These are phyloP conservation scores for Athalia circularis DNA, from an alignment of 2,888 invertebrate species.

Conservation along the genomic window DNA sequence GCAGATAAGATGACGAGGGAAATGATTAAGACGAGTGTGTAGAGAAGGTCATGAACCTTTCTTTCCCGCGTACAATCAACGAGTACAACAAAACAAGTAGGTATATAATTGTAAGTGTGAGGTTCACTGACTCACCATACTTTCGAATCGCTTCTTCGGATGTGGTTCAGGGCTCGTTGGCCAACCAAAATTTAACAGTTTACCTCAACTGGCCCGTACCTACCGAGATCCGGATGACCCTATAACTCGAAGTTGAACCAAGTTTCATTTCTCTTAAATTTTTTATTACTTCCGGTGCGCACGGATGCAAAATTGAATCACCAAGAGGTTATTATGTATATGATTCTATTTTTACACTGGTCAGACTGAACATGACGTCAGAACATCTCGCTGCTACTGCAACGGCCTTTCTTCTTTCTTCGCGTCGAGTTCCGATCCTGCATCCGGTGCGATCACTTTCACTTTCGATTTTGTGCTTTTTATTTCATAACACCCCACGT, in stretches of 20 bases:
- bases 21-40: not conserved
- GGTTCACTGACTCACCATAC: constrained; percentile 38
- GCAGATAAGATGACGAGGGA: not conserved
- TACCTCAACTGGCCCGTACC: not conserved
- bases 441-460: constrained; percentile 72
- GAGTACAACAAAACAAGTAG: not conserved
- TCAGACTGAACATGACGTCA: not conserved
- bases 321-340: too few species aligned
- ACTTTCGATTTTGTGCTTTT: constrained; percentile 67
- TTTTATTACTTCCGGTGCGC: too few species aligned
- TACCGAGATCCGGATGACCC: constrained; percentile 4
- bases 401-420: too few species aligned
- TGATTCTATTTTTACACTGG: too few species aligned
- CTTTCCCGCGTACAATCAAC: constrained; percentile 18
- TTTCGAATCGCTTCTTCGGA: constrained; percentile 35
- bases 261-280: not conserved
- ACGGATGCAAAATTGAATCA: too few species aligned
- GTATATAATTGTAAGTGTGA: constrained; percentile 5
- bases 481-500: constrained; percentile 55
- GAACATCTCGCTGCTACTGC: constrained; percentile 14
- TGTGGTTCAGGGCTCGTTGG: constrained; percentile 34
- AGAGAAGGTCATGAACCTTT: constrained; percentile 42
- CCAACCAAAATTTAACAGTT: constrained; percentile 1
- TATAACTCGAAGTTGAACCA: not conserved
- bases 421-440: constrained; percentile 63